Base-by-base conservation (phyloP, 2,113 vertebrate species). In the Mormyrus iriodes region DNA sequence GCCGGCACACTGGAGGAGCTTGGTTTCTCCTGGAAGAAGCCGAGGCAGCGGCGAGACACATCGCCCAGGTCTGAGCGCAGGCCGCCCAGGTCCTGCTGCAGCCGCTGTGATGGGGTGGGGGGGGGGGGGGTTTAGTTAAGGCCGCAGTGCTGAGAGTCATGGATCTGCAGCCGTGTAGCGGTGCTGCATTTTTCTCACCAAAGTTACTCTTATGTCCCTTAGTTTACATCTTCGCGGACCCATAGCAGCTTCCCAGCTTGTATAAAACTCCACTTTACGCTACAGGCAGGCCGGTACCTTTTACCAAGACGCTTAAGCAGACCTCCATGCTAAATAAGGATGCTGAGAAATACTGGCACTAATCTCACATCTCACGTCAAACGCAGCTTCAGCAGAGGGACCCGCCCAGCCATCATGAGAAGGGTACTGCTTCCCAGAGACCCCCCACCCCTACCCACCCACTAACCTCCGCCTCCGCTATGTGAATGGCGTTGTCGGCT, bases 401-500 rank as follows among this genome's bases (percentile, higher is more conserved):
- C 2, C 24, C 24, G 24, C 61, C 61, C 55, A 61, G 61, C 9
- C 61, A 12, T 8, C 8, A 9, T 27, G n/a, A 65, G 27, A 65
- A 31, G 61, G 55, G 55, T n/a, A 7, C 55, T 1, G 21, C 0
- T 7, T 9, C 55, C 55, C 53, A 21, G 53, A 55, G 19, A n/a
- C n/a, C n/a, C n/a, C 24, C 55, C 21, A 6, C 61, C 61, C 10
- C 61, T 5, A 0, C n/a, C 9, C 61, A 31, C 55, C 7, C 44
- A 90, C 96, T 93, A 88, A 99, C 98, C 97, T 99, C 97, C 84
- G 99, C 98, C 93, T 98, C 98, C 0, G 95, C 94, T 0, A 98
- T 96, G 90, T 95, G 96, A 88, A 97, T 9, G 0, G 96, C 61
- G 90, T 88, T 96, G 2, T 98, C 97, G 46, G 92, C 92, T 58